These are phyloP conservation scores for Diploptera punctata DNA, from an alignment of 2,888 invertebrate species.

Conservation along the genomic window DNA sequence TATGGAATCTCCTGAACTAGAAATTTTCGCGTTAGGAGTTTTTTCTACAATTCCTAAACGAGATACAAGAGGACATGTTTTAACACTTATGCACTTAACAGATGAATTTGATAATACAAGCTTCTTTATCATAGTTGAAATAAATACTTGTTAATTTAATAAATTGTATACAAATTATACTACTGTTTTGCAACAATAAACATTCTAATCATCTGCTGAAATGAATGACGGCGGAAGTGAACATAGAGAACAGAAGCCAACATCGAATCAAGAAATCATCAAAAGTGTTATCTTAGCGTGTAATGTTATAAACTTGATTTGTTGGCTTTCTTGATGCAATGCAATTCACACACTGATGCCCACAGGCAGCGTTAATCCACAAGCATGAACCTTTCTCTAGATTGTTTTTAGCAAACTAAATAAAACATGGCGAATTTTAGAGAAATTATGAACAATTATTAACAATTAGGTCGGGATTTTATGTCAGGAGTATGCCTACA, in stretches of 20 bases:
- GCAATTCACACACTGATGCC: no score
- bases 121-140: not conserved
- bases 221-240: not conserved
- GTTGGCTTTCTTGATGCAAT: no score
- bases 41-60: not conserved
- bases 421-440: no score
- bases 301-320: no score
- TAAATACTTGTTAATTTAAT: not conserved
- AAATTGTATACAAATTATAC: not conserved
- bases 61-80: not conserved
- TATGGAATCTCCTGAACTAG: not conserved
- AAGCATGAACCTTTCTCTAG: no score
- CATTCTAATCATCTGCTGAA: not conserved
- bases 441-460: no score
- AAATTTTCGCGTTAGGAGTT: no score
- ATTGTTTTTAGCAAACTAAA: no score
- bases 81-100: not conserved
- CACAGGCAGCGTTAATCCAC: no score
- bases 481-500: no score
- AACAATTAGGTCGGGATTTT: no score
- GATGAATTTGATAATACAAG: not conserved
- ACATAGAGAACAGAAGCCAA: not conserved
- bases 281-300: no score
- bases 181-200: not conserved
- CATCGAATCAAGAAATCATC: not conserved